phyloP scores from a whole-genome alignment of 1,140 invertebrate genomes.

The Drosophila paulistorum region DNA sequence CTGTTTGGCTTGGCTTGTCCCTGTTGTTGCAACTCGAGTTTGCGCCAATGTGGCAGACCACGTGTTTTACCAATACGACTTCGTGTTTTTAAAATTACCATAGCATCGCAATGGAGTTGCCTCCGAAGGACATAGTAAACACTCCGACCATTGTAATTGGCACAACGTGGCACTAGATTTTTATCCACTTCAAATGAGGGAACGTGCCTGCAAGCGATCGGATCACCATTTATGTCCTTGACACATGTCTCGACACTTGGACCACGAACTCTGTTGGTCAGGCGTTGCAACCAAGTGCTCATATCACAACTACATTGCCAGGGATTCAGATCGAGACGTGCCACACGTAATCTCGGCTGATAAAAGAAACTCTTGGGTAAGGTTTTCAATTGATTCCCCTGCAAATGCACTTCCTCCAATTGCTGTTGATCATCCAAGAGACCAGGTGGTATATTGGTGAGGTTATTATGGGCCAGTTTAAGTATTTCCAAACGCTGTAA shows the following conservation, averaged over 20 bases:
- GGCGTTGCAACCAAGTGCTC: slow-evolving; percentile 85
- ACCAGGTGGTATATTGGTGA: slow-evolving; percentile 85
- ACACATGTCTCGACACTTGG: slow-evolving; percentile 77
- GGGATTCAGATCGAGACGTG: slow-evolving; percentile 85
- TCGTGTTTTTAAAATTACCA: slow-evolving; percentile 20
- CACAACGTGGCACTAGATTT: slow-evolving; percentile 86
- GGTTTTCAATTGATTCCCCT: slow-evolving; percentile 85
- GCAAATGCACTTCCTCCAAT: slow-evolving; percentile 86
- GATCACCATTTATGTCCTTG: slow-evolving; percentile 64
- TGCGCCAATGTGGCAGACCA: slow-evolving; percentile 55
- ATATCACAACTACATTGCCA: slow-evolving; percentile 89
- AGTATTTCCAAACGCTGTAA: slow-evolving; percentile 85
- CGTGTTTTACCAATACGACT: slow-evolving; percentile 18
- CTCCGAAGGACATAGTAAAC: slow-evolving; percentile 84
- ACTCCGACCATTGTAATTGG: slow-evolving; percentile 85
- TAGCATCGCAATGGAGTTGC: slow-evolving; percentile 59
- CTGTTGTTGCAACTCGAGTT: slow-evolving; percentile 34
- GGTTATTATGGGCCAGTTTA: slow-evolving; percentile 86
- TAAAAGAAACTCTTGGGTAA: slow-evolving; percentile 86
- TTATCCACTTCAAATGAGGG: slow-evolving; percentile 84
- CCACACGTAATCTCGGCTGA: slow-evolving; percentile 84
- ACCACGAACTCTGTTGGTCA: slow-evolving; percentile 83
- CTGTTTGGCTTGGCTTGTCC: background rate
- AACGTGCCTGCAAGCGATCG: slow-evolving; percentile 65
- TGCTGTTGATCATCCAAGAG: slow-evolving; percentile 86